Base-by-base conservation (phyloP, 2,113 vertebrate genomes). In the Eudyptes chrysolophus region DNA sequence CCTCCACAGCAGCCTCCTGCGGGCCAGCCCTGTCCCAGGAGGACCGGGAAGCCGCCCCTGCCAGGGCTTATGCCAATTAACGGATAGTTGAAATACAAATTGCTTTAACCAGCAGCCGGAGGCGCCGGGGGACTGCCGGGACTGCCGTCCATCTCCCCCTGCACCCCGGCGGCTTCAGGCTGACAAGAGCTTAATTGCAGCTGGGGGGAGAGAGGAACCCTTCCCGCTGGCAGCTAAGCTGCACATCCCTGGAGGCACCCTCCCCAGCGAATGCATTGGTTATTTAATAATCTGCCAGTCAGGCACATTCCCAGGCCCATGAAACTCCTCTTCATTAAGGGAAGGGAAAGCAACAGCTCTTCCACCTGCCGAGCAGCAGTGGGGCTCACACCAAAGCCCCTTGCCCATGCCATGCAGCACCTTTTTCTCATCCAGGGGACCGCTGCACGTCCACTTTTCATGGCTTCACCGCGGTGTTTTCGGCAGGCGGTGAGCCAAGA, bases 161-260 rank as follows among this genome's bases (percentile, higher is more conserved):
- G 1, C 78, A 60, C 65, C 79, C 66, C 4, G 2, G 49, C 3
- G 1, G 84, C 95, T 96, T 6, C 83, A 2, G 80, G 57, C 80
- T 95, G 86, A 87, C 81, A 87, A 29, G 64, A 92, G 72, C n/a
- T 88, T 92, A 94, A 95, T 96, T 93, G 92, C 95, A 70, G 65
- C 80, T 61, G 68, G 2, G 68, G 75, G 84, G 65, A 57, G 84
- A 87, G 71, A 57, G 55, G 62, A 93, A 81, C 58, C 68, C 58
- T 76, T 38, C 65, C 70, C 0, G 3, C 76, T 51, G 9, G 1
- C 75, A 88, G 75, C 70, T 7, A 22, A 76, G 70, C 70, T 42
- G 26, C 1, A 1, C 79, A 17, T 80, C 96, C 92, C 84, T 38
- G n/a, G 80, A 32, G 91, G 77, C 72, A 24, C 3, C 93, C 13